A percentile compares a stretch with the other conserved stretches of the same genome.
Evolutionary conservation across 2,888 invertebrate genomes (phyloP).

Genomic region (Aphrophora alni): DNA sequence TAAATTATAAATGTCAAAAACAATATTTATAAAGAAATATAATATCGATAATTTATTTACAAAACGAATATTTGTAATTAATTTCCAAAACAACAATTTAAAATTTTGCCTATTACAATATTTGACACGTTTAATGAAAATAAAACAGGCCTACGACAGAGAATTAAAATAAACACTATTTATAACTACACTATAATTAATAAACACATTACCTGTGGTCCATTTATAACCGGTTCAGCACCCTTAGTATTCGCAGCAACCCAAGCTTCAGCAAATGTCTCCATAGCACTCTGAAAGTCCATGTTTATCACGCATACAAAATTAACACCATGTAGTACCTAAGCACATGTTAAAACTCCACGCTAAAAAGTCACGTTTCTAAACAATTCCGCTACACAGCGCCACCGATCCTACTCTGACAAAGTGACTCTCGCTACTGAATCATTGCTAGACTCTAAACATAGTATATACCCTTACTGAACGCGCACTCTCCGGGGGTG

Average conservation of each 20-base stretch:
- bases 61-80: too few relatives aligned
- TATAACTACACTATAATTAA: too few relatives aligned
- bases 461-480: not conserved
- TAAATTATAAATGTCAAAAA: too few relatives aligned
- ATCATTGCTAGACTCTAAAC: not conserved
- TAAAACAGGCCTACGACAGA: too few relatives aligned
- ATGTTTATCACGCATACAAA: slow-evolving; percentile 59
- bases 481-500: not conserved
- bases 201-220: slow-evolving; percentile 78
- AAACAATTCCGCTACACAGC: not conserved
- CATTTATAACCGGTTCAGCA: slow-evolving; percentile 60
- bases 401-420: not conserved
- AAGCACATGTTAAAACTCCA: not conserved
- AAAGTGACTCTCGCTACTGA: not conserved
- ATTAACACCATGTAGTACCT: not conserved
- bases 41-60: too few relatives aligned
- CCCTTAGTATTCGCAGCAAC: slow-evolving; percentile 87
- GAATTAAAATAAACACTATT: too few relatives aligned
- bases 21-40: too few relatives aligned
- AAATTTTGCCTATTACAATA: too few relatives aligned
- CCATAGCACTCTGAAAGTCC: slow-evolving; percentile 99
- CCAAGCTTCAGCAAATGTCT: slow-evolving; percentile 97
- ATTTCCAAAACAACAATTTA: too few relatives aligned
- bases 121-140: too few relatives aligned
- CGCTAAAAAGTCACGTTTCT: not conserved